These are phyloP conservation scores for Phalacrocorax brasilianus DNA, from an alignment of 2,113 vertebrate species.

Conservation along the genomic window DNA sequence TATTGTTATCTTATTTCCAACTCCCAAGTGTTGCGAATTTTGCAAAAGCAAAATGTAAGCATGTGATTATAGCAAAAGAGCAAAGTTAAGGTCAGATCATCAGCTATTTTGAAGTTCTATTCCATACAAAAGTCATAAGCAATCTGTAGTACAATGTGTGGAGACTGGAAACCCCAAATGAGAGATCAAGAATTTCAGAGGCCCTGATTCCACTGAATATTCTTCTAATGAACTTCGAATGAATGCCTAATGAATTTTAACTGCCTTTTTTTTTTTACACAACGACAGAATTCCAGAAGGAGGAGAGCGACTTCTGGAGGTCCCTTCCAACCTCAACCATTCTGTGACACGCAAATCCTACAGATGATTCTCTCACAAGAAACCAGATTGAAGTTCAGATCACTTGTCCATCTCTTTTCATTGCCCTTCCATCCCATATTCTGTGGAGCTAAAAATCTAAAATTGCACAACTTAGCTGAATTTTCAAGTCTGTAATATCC, in stretches of 20 bases:
- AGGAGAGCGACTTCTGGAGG: neutral
- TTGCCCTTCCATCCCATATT: neutral
- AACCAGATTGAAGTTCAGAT: accelerated
- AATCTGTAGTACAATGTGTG: accelerated
- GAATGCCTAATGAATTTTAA: neutral
- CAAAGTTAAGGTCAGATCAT: neutral
- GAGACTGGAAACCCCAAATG: neutral
- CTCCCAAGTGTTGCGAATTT: neutral
- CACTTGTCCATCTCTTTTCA: neutral
- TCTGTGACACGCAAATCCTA: neutral
- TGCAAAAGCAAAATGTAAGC: neutral
- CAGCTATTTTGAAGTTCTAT: neutral
- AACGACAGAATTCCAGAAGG: neutral
- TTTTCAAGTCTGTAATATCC: neutral
- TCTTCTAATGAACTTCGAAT: neutral
- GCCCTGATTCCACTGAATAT: neutral
- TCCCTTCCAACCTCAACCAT: neutral
- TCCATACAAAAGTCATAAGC: neutral
- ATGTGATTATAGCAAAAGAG: neutral
- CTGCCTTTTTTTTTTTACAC: neutral
- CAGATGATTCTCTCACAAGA: neutral
- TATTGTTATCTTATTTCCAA: neutral
- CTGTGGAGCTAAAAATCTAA: neutral
- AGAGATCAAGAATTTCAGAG: neutral
- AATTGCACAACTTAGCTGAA: neutral